Conservation (phyloP, 2,113 vertebrate species). For the Desmodus rotundus region DNA sequence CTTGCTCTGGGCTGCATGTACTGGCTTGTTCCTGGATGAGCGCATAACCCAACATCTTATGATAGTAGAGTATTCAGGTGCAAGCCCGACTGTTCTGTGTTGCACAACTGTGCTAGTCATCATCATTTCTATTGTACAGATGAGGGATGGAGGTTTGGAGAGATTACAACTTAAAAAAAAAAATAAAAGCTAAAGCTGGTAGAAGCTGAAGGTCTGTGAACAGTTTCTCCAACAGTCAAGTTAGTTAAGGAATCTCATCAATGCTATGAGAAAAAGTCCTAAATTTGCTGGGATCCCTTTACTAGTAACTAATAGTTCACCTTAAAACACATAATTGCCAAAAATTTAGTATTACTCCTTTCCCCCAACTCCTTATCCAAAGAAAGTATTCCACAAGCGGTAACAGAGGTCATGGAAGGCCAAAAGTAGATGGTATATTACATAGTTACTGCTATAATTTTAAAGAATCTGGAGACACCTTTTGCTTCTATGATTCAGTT, state of each 20-base stretch:
- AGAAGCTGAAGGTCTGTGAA: background rate
- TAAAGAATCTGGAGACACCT: background rate
- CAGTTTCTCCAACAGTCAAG: background rate
- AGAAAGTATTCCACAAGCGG: background rate
- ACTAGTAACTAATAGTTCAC: background rate
- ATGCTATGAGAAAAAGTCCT: background rate
- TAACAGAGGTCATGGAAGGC: background rate
- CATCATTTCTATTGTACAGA: background rate
- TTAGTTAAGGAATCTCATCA: background rate
- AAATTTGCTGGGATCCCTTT: background rate
- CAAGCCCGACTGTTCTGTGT: background rate
- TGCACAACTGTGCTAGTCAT: background rate
- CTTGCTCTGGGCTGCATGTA: background rate
- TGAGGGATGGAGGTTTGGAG: background rate
- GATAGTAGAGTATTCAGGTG: background rate
- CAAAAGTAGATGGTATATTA: background rate
- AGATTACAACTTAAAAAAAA: too few species aligned
- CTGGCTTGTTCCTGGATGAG: background rate
- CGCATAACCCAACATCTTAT: background rate
- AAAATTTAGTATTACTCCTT: background rate
- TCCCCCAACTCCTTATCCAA: background rate
- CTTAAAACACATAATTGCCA: background rate
- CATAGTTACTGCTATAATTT: background rate
- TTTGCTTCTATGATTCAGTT: background rate
- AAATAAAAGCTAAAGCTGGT: too few species aligned